phyloP scores from a whole-genome alignment of 2,113 vertebrate species.

The Sorex fumeus region DNA sequence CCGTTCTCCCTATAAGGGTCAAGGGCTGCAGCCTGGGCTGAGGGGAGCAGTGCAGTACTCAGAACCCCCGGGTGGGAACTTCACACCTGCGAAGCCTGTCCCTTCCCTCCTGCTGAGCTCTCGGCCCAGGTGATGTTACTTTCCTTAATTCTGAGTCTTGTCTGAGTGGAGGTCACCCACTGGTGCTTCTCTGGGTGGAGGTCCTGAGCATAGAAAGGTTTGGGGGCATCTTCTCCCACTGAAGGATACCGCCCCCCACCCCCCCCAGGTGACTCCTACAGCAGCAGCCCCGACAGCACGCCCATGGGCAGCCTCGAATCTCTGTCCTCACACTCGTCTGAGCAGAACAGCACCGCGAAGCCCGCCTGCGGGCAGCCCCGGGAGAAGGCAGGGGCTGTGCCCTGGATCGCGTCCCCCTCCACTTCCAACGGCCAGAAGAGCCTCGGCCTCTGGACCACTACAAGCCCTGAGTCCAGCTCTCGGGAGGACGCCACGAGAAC shows the following conservation, averaged over 20 bases:
- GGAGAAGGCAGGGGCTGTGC: constrained; percentile 89
- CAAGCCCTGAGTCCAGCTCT: constrained; percentile 95
- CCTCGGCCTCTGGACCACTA: constrained; percentile 90
- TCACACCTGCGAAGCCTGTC: no score
- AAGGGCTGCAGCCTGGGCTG: no score
- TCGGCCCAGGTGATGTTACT: no score
- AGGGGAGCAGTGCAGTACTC: no score
- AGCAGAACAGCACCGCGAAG: constrained; percentile 94
- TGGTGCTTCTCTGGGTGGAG: no score
- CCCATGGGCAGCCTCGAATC: constrained; percentile 98
- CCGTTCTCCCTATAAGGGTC: no score
- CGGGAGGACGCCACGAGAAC: constrained; percentile 94
- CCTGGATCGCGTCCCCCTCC: constrained; percentile 88
- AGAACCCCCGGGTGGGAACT: no score
- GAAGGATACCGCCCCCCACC: not conserved
- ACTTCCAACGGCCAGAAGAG: constrained; percentile 93
- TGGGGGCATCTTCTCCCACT: no score
- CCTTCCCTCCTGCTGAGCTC: no score
- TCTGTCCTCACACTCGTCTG: constrained; percentile 98
- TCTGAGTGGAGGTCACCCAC: no score
- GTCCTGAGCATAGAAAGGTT: no score
- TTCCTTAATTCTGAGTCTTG: no score
- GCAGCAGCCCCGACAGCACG: constrained; percentile 97
- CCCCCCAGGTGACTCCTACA: constrained; percentile 95
- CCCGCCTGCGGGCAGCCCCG: constrained; percentile 89